Percentiles rank a stretch among this genome's conserved stretches.
These are phyloP conservation scores for Ridgeia piscesae DNA, from an alignment of 1,140 invertebrate genomes.

Conservation along the genomic window DNA sequence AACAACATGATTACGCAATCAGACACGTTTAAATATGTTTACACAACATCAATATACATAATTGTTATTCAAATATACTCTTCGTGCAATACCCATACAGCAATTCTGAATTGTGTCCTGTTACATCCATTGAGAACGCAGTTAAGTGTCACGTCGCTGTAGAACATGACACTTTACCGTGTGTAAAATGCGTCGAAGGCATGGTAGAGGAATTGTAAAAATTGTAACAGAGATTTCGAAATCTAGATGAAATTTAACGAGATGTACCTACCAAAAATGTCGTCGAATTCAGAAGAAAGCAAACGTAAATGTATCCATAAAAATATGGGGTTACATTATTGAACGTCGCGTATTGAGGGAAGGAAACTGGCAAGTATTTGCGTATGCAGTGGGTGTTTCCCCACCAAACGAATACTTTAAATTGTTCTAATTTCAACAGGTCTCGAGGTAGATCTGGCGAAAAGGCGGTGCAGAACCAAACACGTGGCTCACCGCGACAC, in stretches of 20 bases:
- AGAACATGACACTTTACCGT: not conserved
- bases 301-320: not conserved
- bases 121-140: not conserved
- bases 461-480: not conserved
- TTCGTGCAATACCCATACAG: not conserved
- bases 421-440: not conserved
- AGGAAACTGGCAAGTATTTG: not conserved
- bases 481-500: not conserved
- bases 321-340: not conserved
- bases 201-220: not conserved
- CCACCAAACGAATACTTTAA: not conserved
- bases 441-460: not conserved
- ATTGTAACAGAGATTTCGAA: not conserved
- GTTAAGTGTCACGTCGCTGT: not conserved
- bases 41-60: not conserved
- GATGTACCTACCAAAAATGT: not conserved
- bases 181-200: not conserved
- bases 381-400: not conserved
- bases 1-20: not conserved
- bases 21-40: not conserved
- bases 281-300: not conserved
- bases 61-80: not conserved
- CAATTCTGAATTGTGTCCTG: not conserved
- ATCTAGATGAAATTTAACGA: not conserved
- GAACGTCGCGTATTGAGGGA: not conserved